Evolutionary conservation across 2,797 vertebrate genomes (phyloP).

Genomic region (Ispidina lecontei): DNA sequence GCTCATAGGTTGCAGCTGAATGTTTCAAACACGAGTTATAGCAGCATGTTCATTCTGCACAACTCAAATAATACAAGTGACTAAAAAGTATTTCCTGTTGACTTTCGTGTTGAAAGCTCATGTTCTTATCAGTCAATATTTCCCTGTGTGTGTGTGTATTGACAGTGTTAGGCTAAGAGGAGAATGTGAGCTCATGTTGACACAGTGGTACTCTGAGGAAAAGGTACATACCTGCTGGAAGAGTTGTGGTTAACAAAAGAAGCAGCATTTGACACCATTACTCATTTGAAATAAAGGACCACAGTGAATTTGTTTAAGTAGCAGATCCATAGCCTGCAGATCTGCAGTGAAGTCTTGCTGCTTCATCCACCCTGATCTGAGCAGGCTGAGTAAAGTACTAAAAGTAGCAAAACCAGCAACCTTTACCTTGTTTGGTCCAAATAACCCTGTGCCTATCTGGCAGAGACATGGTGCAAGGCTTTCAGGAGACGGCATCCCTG

Average conservation of each 20-base stretch:
- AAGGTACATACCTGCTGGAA: slow-evolving; percentile 48
- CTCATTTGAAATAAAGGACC: background rate
- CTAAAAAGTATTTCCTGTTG: slow-evolving; percentile 57
- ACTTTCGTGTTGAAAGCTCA: slow-evolving; percentile 51
- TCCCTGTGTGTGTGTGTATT: background rate
- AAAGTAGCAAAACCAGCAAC: background rate
- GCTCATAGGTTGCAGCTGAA: background rate
- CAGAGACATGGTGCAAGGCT: background rate
- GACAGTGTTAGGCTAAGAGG: slow-evolving; percentile 8
- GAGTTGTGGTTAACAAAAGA: slow-evolving; percentile 42
- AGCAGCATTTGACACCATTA: background rate
- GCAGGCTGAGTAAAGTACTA: background rate
- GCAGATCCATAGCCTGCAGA: background rate
- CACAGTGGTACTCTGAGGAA: slow-evolving; percentile 41
- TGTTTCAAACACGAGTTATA: slow-evolving; percentile 7
- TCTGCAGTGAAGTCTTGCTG: background rate
- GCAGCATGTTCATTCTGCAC: slow-evolving; percentile 56
- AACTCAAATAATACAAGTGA: slow-evolving; percentile 61
- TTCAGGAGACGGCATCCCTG: too few species aligned
- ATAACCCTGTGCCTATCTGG: background rate
- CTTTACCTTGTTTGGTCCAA: background rate
- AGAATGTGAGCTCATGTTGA: slow-evolving; percentile 53
- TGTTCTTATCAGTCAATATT: slow-evolving; percentile 30
- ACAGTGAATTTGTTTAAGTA: slow-evolving; percentile 14
- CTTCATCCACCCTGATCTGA: background rate